phyloP scores from a whole-genome alignment of 1,140 invertebrate species.

The Philotrypesis tridentata region DNA sequence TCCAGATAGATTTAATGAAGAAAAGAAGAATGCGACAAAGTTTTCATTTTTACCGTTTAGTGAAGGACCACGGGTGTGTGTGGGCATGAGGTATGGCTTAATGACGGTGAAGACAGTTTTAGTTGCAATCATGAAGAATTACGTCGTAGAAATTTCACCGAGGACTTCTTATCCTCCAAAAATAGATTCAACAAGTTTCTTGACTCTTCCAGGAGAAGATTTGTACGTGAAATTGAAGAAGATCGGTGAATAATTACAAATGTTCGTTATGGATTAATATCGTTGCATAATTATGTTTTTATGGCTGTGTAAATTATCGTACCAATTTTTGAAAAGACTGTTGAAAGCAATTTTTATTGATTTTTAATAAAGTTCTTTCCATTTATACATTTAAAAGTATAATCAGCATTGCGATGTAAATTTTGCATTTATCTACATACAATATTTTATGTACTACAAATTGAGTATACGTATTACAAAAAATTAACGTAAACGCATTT shows the following conservation, averaged over 20 bases:
- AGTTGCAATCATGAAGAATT: conserved; percentile 50
- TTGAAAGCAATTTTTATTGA: conserved; percentile 1
- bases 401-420: neutral
- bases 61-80: conserved; percentile 73
- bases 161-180: conserved; percentile 52
- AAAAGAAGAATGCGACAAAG: conserved; percentile 58
- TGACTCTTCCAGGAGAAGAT: conserved; percentile 42
- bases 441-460: no score
- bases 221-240: conserved; percentile 51
- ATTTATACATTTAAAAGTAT: neutral
- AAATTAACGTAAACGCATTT: no score
- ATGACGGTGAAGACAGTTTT: conserved; percentile 53
- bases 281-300: no score
- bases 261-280: neutral
- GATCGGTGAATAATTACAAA: neutral
- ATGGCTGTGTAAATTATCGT: no score
- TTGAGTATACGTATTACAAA: no score
- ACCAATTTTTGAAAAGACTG: no score
- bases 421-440: neutral
- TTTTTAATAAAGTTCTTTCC: neutral
- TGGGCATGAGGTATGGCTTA: conserved; percentile 67
- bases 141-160: conserved; percentile 51
- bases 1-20: conserved; percentile 73
- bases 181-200: neutral
- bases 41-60: conserved; percentile 73